Conservation (phyloP, 1,140 invertebrate species). For the Ostrea edulis region DNA sequence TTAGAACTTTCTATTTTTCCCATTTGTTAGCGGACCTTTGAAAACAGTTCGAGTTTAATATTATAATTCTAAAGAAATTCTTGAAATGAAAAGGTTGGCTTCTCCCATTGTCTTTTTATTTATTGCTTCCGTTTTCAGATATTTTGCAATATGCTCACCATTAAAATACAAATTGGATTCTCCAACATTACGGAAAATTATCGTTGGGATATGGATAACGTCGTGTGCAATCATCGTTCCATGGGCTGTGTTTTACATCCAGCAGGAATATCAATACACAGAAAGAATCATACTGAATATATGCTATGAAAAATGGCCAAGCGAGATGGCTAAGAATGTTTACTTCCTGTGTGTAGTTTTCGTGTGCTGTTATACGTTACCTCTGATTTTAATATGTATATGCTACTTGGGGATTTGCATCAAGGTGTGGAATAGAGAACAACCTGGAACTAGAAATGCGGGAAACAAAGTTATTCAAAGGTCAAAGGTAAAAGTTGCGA, state of each 20-base stretch:
- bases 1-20: too few relatives aligned
- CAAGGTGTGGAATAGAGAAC: conserved; percentile 91
- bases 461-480: conserved; percentile 73
- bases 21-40: too few relatives aligned
- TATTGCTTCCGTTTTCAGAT: conserved; percentile 83
- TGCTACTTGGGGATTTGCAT: conserved; percentile 97
- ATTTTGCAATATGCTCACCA: conserved; percentile 96
- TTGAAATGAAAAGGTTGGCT: too few relatives aligned
- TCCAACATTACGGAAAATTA: conserved; percentile 89
- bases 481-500: conserved; percentile 86
- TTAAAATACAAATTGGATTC: conserved; percentile 94
- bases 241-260: conserved; percentile 93
- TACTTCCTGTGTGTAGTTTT: conserved; percentile 95
- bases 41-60: too few relatives aligned
- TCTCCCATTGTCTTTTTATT: neutral
- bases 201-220: conserved; percentile 94
- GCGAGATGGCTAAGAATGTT: conserved; percentile 85
- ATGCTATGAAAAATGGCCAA: conserved; percentile 68
- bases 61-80: too few relatives aligned
- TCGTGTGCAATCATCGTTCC: conserved; percentile 91
- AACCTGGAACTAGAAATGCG: conserved; percentile 84
- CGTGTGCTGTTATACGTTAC: conserved; percentile 94
- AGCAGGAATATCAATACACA: conserved; percentile 51
- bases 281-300: conserved; percentile 54
- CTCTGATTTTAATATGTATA: conserved; percentile 92